A percentile compares a stretch with the other conserved stretches of the same genome.
phyloP scores from a whole-genome alignment of 2,888 invertebrate species.

The Synergus gifuensis region DNA sequence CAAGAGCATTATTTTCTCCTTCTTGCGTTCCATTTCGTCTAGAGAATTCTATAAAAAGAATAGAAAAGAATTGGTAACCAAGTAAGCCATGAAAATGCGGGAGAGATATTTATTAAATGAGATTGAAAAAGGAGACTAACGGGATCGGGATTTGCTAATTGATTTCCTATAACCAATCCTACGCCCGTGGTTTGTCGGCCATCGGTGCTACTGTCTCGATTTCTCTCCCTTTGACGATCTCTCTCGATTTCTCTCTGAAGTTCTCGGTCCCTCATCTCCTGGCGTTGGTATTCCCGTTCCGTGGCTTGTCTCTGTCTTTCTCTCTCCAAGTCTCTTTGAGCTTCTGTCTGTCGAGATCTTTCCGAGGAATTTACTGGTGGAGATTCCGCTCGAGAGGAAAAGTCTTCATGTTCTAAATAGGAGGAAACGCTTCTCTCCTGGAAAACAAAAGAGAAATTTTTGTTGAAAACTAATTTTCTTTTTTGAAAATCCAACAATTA shows the following conservation, averaged over 20 bases:
- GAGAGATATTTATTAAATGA: conserved; percentile 7
- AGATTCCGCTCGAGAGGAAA: conserved; percentile 66
- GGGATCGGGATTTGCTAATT: conserved; percentile 83
- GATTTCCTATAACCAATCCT: conserved; percentile 84
- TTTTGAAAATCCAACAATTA: too few species aligned
- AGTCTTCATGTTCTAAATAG: conserved; percentile 72
- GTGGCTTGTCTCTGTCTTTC: conserved; percentile 73
- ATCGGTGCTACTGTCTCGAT: conserved; percentile 64
- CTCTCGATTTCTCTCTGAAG: conserved; percentile 76
- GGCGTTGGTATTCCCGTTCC: conserved; percentile 72
- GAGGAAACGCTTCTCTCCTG: conserved; percentile 71
- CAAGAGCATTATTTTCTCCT: conserved; percentile 93
- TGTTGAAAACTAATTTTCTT: too few species aligned
- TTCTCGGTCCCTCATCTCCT: conserved; percentile 71
- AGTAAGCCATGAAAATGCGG: not conserved
- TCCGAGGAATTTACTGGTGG: conserved; percentile 63
- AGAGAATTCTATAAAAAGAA: conserved; percentile 83
- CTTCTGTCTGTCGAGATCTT: conserved; percentile 78
- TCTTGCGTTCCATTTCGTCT: conserved; percentile 95
- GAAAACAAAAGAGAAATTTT: conserved; percentile 7
- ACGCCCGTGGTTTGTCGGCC: conserved; percentile 70
- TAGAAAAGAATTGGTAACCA: conserved; percentile 14
- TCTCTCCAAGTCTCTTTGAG: conserved; percentile 76
- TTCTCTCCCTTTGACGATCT: conserved; percentile 72
- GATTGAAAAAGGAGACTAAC: conserved; percentile 76